Evolutionary conservation across 2,113 vertebrate genomes (phyloP).

Genomic region (Epinephelus moara): DNA sequence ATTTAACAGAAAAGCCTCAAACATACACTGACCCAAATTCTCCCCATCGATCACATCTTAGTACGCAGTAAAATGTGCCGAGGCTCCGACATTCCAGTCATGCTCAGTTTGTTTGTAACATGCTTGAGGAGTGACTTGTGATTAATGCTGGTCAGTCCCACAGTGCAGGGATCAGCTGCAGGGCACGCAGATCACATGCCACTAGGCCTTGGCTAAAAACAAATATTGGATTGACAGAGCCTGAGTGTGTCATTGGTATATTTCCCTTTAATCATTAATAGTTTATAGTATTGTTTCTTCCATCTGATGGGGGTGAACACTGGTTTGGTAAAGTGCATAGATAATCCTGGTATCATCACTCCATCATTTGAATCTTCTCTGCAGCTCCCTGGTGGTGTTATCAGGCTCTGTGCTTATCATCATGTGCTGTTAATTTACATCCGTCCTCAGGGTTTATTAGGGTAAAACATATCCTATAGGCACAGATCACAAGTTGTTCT

Average conservation of each 20-base stretch:
- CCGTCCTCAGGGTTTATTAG: neutral
- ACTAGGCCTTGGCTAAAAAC: neutral
- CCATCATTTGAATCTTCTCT: neutral
- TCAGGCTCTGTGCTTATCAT: neutral
- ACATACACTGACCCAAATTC: neutral
- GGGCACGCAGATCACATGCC: constrained; percentile 56
- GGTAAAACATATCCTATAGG: constrained; percentile 56
- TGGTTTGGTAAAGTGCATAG: neutral
- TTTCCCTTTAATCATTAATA: neutral
- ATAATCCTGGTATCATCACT: neutral
- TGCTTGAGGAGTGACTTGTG: constrained; percentile 19
- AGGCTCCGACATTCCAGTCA: constrained; percentile 20
- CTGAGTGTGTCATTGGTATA: neutral
- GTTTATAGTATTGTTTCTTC: neutral
- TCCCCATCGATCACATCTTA: neutral
- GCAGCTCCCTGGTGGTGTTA: neutral
- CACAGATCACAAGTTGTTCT: constrained; percentile 60
- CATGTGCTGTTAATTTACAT: neutral
- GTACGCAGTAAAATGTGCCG: constrained; percentile 16
- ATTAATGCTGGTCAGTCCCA: neutral
- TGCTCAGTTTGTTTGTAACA: constrained; percentile 33
- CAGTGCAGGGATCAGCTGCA: constrained; percentile 43
- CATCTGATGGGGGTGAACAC: neutral
- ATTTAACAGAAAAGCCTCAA: neutral
- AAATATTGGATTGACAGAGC: neutral